phyloP scores from a whole-genome alignment of 2,113 vertebrate species.

The Ctenomys sociabilis region DNA sequence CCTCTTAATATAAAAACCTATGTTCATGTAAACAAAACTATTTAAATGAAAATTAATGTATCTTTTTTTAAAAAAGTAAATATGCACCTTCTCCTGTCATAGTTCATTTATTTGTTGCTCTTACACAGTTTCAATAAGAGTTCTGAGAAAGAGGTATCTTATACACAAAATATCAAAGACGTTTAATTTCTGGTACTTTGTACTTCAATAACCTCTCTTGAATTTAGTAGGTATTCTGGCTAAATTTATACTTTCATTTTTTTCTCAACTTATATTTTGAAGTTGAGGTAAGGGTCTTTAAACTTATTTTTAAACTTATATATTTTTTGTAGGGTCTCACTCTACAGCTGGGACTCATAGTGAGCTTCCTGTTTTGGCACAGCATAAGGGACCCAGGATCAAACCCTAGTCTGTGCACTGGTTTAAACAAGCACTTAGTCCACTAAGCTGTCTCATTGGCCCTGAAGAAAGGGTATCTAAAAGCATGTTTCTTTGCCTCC shows the following conservation, averaged over 20 bases:
- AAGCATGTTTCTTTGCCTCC: background rate
- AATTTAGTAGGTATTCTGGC: background rate
- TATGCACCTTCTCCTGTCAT: background rate
- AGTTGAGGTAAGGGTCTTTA: background rate
- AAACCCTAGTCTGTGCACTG: too few species aligned
- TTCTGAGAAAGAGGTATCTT: background rate
- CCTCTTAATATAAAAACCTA: too few species aligned
- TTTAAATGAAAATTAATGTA: background rate
- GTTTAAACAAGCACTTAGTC: too few species aligned
- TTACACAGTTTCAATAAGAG: background rate
- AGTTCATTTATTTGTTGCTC: background rate
- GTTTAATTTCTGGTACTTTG: background rate
- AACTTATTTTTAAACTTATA: too few species aligned
- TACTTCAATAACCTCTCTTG: background rate
- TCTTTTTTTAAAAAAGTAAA: background rate
- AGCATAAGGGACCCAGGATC: too few species aligned
- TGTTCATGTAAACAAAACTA: too few species aligned
- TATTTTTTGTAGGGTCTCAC: too few species aligned
- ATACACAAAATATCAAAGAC: background rate
- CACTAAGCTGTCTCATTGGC: too few species aligned
- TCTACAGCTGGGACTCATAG: too few species aligned
- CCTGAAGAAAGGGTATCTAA: background rate
- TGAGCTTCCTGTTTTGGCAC: too few species aligned
- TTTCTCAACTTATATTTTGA: background rate
- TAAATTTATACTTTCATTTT: background rate